Evolutionary conservation across 2,797 vertebrate genomes (phyloP), one percentile per base, ranked within the genome.

Genomic region (Nyctibius grandis): DNA sequence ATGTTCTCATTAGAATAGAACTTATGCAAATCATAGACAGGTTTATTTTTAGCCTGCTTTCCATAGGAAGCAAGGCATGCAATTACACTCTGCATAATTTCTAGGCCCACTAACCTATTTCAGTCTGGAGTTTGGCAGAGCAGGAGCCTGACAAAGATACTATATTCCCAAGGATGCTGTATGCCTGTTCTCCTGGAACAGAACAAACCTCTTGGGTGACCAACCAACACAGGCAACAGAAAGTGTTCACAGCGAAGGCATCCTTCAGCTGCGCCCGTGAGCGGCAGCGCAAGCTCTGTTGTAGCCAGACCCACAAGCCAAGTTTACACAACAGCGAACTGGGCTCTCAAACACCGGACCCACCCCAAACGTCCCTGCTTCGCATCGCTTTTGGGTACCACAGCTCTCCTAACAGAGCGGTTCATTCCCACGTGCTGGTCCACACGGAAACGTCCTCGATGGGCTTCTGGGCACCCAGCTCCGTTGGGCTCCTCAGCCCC

Each of bases 91-190:
- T 8, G 44, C 23, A 40, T 91, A 76, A 96, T 89, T 92, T 96
- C 88, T 85, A 95, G 84, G 67, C 92, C 94, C 86, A 97, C 88
- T 96, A 94, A 96, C 92, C 93, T 91, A 92, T 82, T 97, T 96
- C 51, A 60, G 88, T 21, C 73, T 44, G 19, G 47, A 82, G 69
- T 28, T 9, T 36, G 65, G 69, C 73, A 68, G 72, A 40, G 50
- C 8, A 50, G 11, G 53, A 89, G 23, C 34, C 57, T 36, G 70
- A 85, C 74, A 60, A 59, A 47, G 40, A 61, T 9, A 26, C n/a
- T 15, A 7, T 1, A 3, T 6, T 2, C 7, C 53, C 59, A 57
- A 38, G 65, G 67, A 51, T 12, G 42, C 60, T n/a, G 19, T 6
- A 11, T 2, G 40, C 1, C 60, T 53, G 16, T 14, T 63, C 51